A percentile compares a stretch with the other conserved stretches of the same genome.
Conservation (phyloP, 2,888 invertebrate genomes). For the Girardia tigrina region DNA sequence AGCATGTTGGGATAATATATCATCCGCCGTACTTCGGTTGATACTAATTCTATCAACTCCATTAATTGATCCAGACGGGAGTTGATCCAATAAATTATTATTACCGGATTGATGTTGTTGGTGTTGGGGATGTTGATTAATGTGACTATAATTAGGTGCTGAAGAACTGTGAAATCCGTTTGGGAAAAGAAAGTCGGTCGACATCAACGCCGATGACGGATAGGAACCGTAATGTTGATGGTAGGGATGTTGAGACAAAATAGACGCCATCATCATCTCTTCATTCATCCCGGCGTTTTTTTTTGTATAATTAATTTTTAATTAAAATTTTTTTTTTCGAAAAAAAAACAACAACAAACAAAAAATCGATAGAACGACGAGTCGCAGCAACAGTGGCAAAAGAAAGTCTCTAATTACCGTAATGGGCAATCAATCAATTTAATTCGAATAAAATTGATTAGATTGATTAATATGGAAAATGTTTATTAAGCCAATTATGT, state of each 20-base stretch:
- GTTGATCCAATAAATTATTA: background rate
- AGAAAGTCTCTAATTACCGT: no score
- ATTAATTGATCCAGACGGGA: background rate
- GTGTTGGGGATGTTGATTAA: background rate
- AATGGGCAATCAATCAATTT: background rate
- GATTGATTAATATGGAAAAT: background rate
- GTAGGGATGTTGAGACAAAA: constrained; percentile 6
- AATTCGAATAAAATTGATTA: background rate
- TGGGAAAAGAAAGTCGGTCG: background rate
- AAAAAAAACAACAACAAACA: no score
- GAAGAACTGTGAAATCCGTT: background rate
- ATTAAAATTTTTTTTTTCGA: no score
- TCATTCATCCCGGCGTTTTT: background rate
- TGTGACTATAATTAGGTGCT: background rate
- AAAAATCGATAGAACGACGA: no score
- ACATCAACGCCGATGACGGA: constrained; percentile 6
- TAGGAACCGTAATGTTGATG: constrained; percentile 4
- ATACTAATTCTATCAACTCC: background rate
- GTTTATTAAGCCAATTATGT: constrained; percentile 11
- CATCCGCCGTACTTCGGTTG: constrained; percentile 1
- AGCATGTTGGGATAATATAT: constrained; percentile 1
- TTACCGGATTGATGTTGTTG: constrained; percentile 18
- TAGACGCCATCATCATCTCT: constrained; percentile 19
- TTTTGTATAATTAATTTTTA: no score
- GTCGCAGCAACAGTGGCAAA: background rate